Base-by-base conservation (phyloP, 2,888 invertebrate genomes). In the Zygogramma bicolorata region DNA sequence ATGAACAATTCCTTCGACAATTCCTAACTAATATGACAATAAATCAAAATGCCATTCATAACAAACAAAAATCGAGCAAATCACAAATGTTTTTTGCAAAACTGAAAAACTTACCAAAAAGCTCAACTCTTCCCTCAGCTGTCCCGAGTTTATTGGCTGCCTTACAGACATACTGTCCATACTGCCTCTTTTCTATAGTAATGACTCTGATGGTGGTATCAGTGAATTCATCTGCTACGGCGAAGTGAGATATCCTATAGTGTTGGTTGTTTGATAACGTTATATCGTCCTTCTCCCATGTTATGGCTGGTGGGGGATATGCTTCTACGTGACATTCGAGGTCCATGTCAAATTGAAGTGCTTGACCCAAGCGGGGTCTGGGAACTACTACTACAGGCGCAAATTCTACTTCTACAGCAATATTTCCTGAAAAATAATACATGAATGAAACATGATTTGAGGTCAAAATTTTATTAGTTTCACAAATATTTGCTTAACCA, bases 241-340 rank as follows among this genome's bases (percentile, higher is more conserved):
- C 95, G 85, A 96, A 97, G 84, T 96, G 95, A 0, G 96, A 96
- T 80, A 97, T 93, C 81, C 93, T 93, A 86, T 95, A 95, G 88
- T 97, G 97, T 83, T 97, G 97, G 86, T 97, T 97, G 83, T 96
- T 96, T 0, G 95, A 93, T 2, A 97, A 86, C 73, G 93, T 92
- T 0, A 93, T 89, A 59, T 93, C 94, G 65, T 96, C 96, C 85
- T 97, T 97, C 3, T 95, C 88, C 98, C 98, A 98, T 0, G 92
- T 91, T 76, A 98, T 96, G 0, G 95, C 95, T 0, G 98, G 97
- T 2, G 96, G 96, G 0, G 98, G 98, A 87, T 97, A 97, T 0
- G 97, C 97, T 85, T 96, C 96, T 13, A 97, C 94, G 86, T 97
- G 97, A 83, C 98, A 98, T 83, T 97, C 97, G 75, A 98, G 86